Percentiles rank a stretch among this genome's conserved stretches.
These are phyloP conservation scores for Ethmia dodecea DNA, from an alignment of 2,888 invertebrate genomes.

Conservation along the genomic window DNA sequence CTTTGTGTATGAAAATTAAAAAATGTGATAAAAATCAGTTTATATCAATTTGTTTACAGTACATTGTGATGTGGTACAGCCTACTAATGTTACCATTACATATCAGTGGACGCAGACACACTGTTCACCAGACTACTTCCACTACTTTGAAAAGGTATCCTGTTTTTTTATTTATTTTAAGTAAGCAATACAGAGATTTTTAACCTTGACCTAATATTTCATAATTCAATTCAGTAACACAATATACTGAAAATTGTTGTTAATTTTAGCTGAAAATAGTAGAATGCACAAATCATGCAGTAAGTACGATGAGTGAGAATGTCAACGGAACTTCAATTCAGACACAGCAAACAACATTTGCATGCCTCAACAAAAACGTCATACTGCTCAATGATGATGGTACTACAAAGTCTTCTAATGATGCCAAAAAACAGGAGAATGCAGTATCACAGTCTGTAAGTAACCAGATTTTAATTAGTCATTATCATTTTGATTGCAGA, in stretches of 20 bases:
- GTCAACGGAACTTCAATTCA: conserved; percentile 21
- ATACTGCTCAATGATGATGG: conserved; percentile 36
- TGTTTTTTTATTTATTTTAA: too few relatives aligned
- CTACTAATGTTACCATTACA: conserved; percentile 47
- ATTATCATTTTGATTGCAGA: too few relatives aligned
- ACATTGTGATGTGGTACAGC: conserved; percentile 44
- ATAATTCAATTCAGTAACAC: too few relatives aligned
- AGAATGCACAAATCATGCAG: conserved; percentile 37
- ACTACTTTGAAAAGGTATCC: conserved; percentile 63
- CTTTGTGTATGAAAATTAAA: background rate
- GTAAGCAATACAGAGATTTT: too few relatives aligned
- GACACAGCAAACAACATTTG: conserved; percentile 22
- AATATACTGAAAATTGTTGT: too few relatives aligned
- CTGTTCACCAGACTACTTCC: conserved; percentile 67
- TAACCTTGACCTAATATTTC: too few relatives aligned
- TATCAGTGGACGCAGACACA: conserved; percentile 46
- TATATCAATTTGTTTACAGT: conserved; percentile 46
- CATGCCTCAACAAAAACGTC: conserved; percentile 41
- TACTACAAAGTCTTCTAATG: conserved; percentile 18
- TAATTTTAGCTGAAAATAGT: conserved; percentile 58
- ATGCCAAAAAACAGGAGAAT: conserved; percentile 27
- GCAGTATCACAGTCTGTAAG: background rate
- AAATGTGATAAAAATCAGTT: background rate
- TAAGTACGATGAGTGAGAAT: conserved; percentile 24
- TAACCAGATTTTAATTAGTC: too few relatives aligned